Base-by-base conservation (phyloP, 2,797 vertebrate species). In the Hypotaenidia philippensis region DNA sequence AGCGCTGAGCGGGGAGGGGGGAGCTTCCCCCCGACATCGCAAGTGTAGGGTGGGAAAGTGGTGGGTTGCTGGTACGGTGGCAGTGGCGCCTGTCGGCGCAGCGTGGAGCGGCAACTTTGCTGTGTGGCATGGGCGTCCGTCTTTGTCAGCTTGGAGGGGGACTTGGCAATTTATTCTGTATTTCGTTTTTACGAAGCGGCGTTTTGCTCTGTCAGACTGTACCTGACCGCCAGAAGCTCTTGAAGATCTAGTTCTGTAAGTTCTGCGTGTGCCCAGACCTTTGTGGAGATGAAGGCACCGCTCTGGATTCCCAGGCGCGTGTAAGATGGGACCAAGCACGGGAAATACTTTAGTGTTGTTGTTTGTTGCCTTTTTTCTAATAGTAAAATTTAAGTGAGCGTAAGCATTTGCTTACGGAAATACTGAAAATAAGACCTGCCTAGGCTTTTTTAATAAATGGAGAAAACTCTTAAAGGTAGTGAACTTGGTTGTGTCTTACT, bases 41-140 rank as follows among this genome's bases (percentile, higher is more conserved):
- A 2, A 0, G 49, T 5, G 65, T 1, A 38, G 25, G 29, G 41
- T 22, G 52, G 7, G 72, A 1, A 8, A 1, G 59, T 2, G 74
- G 34, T 1, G 4, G 49, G 6, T 2, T 1, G 63, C 68, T 31
- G 71, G 78, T 55, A 16, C 6, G 56, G 9, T 23, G 50, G 32
- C 11, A 7, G 74, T 7, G 66, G 25, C 80, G 4, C 1, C 34
- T 15, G 7, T 36, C 22, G 4, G 26, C 4, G 80, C 7, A n/a
- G 76, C 22, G 4, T 8, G n/a, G 6, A 4, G 49, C 59, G 45
- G 63, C 71, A 44, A 9, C 63, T 64, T 56, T 6, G 27, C 27
- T 8, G 32, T 11, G 34, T 19, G 64, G 18, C 50, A 4, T 1
- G 40, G 11, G 9, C 9, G 69, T 11, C 19, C 8, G n/a, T 8